Evolutionary conservation across 2,888 invertebrate genomes (phyloP).

Genomic region (Harpalus rubripes): DNA sequence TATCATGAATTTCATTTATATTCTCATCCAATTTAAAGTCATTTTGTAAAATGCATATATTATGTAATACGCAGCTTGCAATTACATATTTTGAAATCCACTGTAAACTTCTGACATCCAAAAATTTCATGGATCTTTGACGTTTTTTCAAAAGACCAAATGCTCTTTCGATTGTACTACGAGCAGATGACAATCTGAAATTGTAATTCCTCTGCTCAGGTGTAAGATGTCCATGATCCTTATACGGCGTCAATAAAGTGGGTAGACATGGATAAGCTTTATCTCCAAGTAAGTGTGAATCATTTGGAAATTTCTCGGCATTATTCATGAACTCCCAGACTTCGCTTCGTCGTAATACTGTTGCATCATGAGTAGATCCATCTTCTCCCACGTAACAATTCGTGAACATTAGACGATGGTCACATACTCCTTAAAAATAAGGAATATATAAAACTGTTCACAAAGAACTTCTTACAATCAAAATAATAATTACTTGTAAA

Average conservation of each 20-base stretch:
- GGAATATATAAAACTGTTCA: slow-evolving; percentile 11
- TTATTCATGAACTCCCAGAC: slow-evolving; percentile 44
- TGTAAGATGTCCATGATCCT: slow-evolving; percentile 47
- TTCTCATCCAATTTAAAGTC: neutral
- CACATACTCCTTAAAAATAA: slow-evolving; percentile 52
- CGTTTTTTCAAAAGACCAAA: slow-evolving; percentile 32
- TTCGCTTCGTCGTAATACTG: slow-evolving; percentile 58
- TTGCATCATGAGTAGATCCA: slow-evolving; percentile 66
- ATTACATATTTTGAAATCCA: slow-evolving; percentile 41
- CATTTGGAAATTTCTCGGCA: slow-evolving; percentile 32
- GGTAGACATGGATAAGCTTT: slow-evolving; percentile 53
- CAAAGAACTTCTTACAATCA: slow-evolving; percentile 21
- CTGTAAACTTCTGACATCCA: slow-evolving; percentile 6
- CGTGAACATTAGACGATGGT: slow-evolving; percentile 53
- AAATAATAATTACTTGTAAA: slow-evolving; percentile 27
- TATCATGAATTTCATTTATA: slow-evolving; percentile 8
- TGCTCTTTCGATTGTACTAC: slow-evolving; percentile 19
- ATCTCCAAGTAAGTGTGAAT: slow-evolving; percentile 49
- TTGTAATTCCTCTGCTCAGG: slow-evolving; percentile 11
- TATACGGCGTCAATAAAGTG: slow-evolving; percentile 45
- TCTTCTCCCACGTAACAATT: slow-evolving; percentile 63
- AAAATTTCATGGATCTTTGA: slow-evolving; percentile 21
- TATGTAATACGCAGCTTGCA: slow-evolving; percentile 1
- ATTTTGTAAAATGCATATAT: too few relatives aligned
- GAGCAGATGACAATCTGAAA: slow-evolving; percentile 30